These are phyloP conservation scores for Willowsia nigromaculata DNA, from an alignment of 2,888 invertebrate species.

Conservation along the genomic window DNA sequence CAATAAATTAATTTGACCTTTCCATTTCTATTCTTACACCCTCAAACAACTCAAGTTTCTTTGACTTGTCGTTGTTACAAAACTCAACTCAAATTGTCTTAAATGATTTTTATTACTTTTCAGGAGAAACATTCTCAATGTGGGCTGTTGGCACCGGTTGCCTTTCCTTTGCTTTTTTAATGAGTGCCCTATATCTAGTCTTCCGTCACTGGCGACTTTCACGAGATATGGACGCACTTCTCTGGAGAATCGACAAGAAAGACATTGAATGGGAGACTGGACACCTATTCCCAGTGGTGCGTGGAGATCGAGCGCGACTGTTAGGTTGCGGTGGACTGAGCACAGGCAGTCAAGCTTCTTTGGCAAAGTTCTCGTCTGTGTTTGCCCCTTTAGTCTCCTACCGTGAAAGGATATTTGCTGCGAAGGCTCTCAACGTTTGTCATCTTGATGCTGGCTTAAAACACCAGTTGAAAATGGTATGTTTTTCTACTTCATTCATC, in stretches of 20 bases:
- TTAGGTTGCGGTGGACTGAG: conserved; percentile 53
- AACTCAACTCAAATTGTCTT: too few relatives aligned
- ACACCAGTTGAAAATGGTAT: conserved; percentile 74
- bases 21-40: too few relatives aligned
- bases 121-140: conserved; percentile 62
- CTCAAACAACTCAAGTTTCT: too few relatives aligned
- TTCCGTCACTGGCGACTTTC: conserved; percentile 96
- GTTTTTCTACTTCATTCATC: conserved; percentile 63
- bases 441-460: conserved; percentile 74
- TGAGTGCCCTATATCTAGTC: conserved; percentile 81
- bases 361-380: conserved; percentile 88
- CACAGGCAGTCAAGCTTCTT: conserved; percentile 71
- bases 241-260: conserved; percentile 96
- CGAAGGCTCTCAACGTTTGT: conserved; percentile 86
- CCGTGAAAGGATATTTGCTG: conserved; percentile 91
- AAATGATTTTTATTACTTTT: neutral
- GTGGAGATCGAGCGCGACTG: conserved; percentile 48
- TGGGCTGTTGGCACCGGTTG: conserved; percentile 54
- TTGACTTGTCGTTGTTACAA: too few relatives aligned
- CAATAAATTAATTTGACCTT: too few relatives aligned
- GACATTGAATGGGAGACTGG: conserved; percentile 85
- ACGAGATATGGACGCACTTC: conserved; percentile 93
- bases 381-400: conserved; percentile 95
- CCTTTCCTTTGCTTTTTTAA: conserved; percentile 11
- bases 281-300: conserved; percentile 69